A percentile compares a stretch with the other conserved stretches of the same genome.
These are phyloP conservation scores for Scaptomyza graminum DNA, from an alignment of 1,140 invertebrate genomes.

Conservation along the genomic window DNA sequence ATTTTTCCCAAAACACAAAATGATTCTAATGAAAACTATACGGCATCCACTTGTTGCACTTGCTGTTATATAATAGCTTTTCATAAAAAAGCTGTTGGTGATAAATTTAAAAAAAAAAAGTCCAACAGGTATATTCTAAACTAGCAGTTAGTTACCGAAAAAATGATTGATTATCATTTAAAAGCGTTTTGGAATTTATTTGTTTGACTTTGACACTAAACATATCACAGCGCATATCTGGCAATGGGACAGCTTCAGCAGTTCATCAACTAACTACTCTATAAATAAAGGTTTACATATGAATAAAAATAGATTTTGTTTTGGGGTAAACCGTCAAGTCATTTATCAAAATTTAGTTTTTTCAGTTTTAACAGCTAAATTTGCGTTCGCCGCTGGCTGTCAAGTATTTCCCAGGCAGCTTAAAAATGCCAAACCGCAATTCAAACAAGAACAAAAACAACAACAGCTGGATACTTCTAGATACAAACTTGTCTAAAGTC, in stretches of 20 bases:
- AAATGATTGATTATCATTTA: slow-evolving; percentile 71
- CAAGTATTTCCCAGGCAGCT: slow-evolving; percentile 65
- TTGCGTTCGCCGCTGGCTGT: slow-evolving; percentile 39
- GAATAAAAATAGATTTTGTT: slow-evolving; percentile 1
- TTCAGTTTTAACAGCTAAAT: slow-evolving; percentile 69
- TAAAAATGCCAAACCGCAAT: slow-evolving; percentile 55
- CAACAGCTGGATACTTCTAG: slow-evolving; percentile 21
- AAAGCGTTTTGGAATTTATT: slow-evolving; percentile 59
- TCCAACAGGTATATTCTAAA: background rate
- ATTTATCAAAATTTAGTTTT: slow-evolving; percentile 65
- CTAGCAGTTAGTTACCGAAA: slow-evolving; percentile 9
- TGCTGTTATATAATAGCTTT: slow-evolving; percentile 19
- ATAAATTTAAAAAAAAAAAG: too few relatives aligned
- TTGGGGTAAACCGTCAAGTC: slow-evolving; percentile 36
- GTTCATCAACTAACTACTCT: slow-evolving; percentile 37
- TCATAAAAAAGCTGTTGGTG: slow-evolving; percentile 1
- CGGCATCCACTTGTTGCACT: background rate
- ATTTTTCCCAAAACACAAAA: background rate
- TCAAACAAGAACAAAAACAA: slow-evolving; percentile 23
- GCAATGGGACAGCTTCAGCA: slow-evolving; percentile 50
- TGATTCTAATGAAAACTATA: slow-evolving; percentile 19
- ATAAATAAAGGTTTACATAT: background rate
- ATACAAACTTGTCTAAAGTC: slow-evolving; percentile 57
- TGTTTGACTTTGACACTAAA: slow-evolving; percentile 55
- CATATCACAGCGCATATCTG: slow-evolving; percentile 13